A percentile compares a stretch with the other conserved stretches of the same genome.
phyloP scores from a whole-genome alignment of 2,113 vertebrate genomes.

The Geococcyx californianus region DNA sequence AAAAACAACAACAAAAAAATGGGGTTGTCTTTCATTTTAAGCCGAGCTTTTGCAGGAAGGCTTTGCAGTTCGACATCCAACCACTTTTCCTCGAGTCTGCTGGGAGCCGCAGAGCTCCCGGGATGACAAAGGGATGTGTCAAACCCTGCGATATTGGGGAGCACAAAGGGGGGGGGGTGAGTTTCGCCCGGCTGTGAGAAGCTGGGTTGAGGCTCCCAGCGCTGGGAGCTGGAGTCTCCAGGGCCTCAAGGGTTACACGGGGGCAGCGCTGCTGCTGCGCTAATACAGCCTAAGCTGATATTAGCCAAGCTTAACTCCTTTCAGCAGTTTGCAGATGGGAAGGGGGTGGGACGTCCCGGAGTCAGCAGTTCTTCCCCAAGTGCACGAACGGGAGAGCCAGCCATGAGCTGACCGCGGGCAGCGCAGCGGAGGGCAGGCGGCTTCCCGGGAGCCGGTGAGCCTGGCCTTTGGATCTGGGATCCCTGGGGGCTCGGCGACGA shows the following conservation, averaged over 20 bases:
- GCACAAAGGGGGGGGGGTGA: not conserved
- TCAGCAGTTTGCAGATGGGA: conserved; percentile 72
- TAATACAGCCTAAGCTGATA: conserved; percentile 80
- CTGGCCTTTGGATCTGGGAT: not conserved
- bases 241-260: conserved; percentile 71
- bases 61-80: not conserved
- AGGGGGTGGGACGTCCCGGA: conserved; percentile 63
- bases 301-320: conserved; percentile 78
- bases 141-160: too few relatives aligned
- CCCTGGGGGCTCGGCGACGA: too few relatives aligned
- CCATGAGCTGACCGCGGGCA: conserved; percentile 23
- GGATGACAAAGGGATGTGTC: too few relatives aligned
- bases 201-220: not conserved
- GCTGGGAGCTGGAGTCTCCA: not conserved
- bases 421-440: not conserved
- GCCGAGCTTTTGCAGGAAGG: not conserved
- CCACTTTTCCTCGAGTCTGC: not conserved
- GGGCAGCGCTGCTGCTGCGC: conserved; percentile 50
- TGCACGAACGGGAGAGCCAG: not conserved
- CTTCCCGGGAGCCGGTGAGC: not conserved
- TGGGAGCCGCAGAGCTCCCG: not conserved
- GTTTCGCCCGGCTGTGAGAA: not conserved
- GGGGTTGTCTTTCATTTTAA: not conserved
- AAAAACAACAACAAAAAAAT: accelerated
- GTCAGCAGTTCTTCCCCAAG: conserved; percentile 39